Base-by-base conservation (phyloP, 2,888 invertebrate species). In the Saturnia pavonia region DNA sequence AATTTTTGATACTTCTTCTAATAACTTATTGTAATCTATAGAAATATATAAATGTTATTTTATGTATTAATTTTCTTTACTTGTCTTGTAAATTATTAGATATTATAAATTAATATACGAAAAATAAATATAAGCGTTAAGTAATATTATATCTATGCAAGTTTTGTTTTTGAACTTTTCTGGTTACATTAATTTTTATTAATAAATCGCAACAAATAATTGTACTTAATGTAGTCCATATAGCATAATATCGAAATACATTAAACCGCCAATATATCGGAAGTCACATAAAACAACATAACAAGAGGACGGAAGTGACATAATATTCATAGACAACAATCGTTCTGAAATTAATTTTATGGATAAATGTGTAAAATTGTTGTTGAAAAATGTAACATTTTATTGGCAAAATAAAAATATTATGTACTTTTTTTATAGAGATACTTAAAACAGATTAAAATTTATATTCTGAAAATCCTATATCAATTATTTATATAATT, bases 181-280 rank as follows among this genome's bases (percentile, higher is more conserved):
- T 22, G n/a, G 14, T 14, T 22, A 2, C 2, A 11, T 57, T 12
- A 25, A 22, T 25, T 25, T 25, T n/a, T 4, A 2, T 12, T 57
- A 22, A 2, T 12, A 57, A 11, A 60, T 27, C 14, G 2, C n/a
- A 60, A 60, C 25, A 27, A 60, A 60, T 60, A 25, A 60, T 27
- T 27, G 4, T 27, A 12, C 14, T 25, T 27, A 60, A 6, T 27
- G 11, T 19, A 27, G 14, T 66, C 7, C 34, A 57, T 4, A 34
- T 34, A 34, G 2, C 6, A 34, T 34, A 34, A 34, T 34, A 6
- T 34, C 34, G 85, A 88, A 77, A 73, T 81, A 69, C 72, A 73
- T 80, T 81, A 87, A 84, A 84, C 84, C 89, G 89, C 88, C 85
- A 88, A 85, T 74, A 76, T 73, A 80, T 70, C 85, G 88, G 88